Base-by-base conservation (phyloP, 1,140 invertebrate species). In the Diplogasteroides magnus region DNA sequence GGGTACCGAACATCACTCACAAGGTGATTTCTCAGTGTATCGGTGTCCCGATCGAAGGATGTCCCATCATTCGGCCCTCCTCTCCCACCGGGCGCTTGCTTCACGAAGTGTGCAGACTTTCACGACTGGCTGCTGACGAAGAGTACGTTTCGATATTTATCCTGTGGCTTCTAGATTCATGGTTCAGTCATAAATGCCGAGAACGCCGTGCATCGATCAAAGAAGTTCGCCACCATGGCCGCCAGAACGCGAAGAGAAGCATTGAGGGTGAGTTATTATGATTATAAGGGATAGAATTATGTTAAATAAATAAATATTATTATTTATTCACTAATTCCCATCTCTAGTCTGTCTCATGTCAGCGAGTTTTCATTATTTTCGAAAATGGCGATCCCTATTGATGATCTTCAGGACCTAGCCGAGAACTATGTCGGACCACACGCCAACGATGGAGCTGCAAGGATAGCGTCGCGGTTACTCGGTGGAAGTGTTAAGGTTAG, bases 161-260 rank as follows among this genome's bases (percentile, higher is more conserved):
- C 68, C 25, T 27, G 15, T n/a, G n/a, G n/a, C 19, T 48, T 19
- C 6, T 48, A 11, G 37, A 29, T 2, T 57, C n/a, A 31, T 19
- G 27, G 68, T 82, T 48, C 60, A 86, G 91, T 95, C 26, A 94
- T 98, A 59, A 98, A 98, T 86, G 94, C 92, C 26, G 94, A 98
- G 85, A 97, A 97, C 86, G 93, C 94, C 19, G 93, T 93, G 14
- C 92, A 96, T 79, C 88, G 91, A 71, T 94, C 92, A 13, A 92
- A 96, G 79, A 97, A 97, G 85, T 98, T 98, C 85, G 90, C 91
- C 61, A 93, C 92, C 2, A 97, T 98, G 93, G 93, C 94, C 2
- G 93, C 91, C 11, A 87, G 95, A 79, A 97, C 95, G 23, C 86
- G 94, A 78, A 91, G 95, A 82, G 94, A 97, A 85, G 96, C 96